phyloP scores from a whole-genome alignment of 2,888 invertebrate species.

The Cyclophora albipunctata region DNA sequence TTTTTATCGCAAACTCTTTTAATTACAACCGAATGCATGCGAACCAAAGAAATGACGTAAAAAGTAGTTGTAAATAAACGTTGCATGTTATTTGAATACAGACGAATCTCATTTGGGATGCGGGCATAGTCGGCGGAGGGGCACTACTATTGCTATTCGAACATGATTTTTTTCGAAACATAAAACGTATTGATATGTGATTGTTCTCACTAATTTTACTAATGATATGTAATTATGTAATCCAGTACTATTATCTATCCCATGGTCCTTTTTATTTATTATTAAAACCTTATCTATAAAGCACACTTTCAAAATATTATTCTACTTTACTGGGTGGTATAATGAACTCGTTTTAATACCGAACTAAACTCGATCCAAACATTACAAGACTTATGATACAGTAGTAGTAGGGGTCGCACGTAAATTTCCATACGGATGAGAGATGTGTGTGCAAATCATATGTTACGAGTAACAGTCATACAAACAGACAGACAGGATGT shows the following conservation, averaged over 20 bases:
- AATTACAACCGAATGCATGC: too few relatives aligned
- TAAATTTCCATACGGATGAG: constrained; percentile 36
- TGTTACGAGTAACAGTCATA: constrained; percentile 25
- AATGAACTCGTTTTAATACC: too few relatives aligned
- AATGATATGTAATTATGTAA: too few relatives aligned
- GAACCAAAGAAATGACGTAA: constrained; percentile 26
- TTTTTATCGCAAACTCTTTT: too few relatives aligned
- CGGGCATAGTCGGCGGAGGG: constrained; percentile 20
- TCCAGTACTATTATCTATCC: too few relatives aligned
- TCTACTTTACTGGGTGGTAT: too few relatives aligned
- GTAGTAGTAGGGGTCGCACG: too few relatives aligned
- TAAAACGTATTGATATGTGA: too few relatives aligned
- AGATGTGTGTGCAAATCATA: constrained; percentile 46
- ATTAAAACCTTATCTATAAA: too few relatives aligned
- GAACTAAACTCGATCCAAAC: constrained; percentile 4
- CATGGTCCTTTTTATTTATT: too few relatives aligned
- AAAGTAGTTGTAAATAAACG: constrained; percentile 35
- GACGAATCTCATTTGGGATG: constrained; percentile 34
- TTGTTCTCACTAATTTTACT: too few relatives aligned
- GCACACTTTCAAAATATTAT: too few relatives aligned
- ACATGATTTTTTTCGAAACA: background rate
- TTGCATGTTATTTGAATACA: constrained; percentile 40
- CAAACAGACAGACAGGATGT: constrained; percentile 45
- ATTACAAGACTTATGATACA: background rate
- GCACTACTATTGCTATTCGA: constrained; percentile 10